Evolutionary conservation across 2,888 invertebrate genomes (phyloP).

Genomic region (Agrilus cyanescens): DNA sequence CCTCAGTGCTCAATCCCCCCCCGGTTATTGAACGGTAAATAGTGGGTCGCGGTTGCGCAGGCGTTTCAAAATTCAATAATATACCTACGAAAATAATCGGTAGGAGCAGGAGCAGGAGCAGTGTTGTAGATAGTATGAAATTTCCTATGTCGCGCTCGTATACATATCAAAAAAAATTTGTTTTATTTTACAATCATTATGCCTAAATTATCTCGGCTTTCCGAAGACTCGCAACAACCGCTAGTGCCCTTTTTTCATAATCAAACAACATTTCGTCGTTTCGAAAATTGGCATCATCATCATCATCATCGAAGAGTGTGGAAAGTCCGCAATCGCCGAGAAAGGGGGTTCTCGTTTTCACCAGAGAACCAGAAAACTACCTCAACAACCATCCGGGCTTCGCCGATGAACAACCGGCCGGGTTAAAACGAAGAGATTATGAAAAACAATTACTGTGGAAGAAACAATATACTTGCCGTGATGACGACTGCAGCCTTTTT

Average conservation of each 20-base stretch:
- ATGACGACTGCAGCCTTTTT: too few relatives aligned
- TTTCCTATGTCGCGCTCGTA: slow-evolving; percentile 30
- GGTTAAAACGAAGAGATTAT: too few relatives aligned
- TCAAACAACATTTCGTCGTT: slow-evolving; percentile 13
- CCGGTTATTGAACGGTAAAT: too few relatives aligned
- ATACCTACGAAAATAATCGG: too few relatives aligned
- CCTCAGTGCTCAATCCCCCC: too few relatives aligned
- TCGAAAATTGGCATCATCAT: too few relatives aligned
- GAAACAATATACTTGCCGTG: too few relatives aligned
- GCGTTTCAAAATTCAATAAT: too few relatives aligned
- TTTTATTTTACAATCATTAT: slow-evolving; percentile 27
- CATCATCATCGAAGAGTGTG: too few relatives aligned
- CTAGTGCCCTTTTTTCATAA: slow-evolving; percentile 14
- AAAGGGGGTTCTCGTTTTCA: slow-evolving; percentile 13
- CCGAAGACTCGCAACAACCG: slow-evolving; percentile 20
- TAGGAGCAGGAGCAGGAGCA: too few relatives aligned
- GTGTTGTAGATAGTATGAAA: not conserved
- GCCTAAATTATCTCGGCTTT: slow-evolving; percentile 28
- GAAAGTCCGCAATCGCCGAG: not conserved
- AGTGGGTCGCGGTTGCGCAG: too few relatives aligned
- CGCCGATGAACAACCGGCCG: slow-evolving; percentile 30
- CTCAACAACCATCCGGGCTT: slow-evolving; percentile 33
- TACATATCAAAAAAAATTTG: slow-evolving; percentile 26
- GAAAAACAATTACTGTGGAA: too few relatives aligned
- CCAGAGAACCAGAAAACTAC: slow-evolving; percentile 20